Conservation (phyloP, 35 echinoderm and acorn worm species). For the Apostichopus californicus region DNA sequence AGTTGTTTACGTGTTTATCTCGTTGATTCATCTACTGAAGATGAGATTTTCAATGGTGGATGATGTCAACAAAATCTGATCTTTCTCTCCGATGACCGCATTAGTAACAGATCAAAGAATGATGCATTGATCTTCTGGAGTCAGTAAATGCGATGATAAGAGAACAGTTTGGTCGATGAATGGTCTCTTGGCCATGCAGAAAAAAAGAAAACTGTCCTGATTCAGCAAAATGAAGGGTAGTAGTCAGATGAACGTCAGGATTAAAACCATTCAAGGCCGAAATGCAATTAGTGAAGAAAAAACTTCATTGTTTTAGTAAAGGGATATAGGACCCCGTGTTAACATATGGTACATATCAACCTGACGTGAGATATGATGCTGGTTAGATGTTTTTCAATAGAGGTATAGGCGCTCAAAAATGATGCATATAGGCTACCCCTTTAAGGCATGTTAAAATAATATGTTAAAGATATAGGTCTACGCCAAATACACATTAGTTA, state of each 20-base stretch:
- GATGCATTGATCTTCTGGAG: neutral
- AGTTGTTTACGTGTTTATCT: neutral
- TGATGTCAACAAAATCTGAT: neutral
- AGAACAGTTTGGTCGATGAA: neutral
- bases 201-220: neutral
- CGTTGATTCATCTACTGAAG: neutral
- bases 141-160: neutral
- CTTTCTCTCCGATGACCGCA: neutral
- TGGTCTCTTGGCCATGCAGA: neutral
- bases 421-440: no score
- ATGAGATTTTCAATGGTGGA: neutral
- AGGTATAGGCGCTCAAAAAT: no score
- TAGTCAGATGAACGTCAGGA: neutral
- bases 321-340: no score
- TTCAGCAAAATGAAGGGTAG: neutral
- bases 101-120: neutral
- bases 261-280: neutral
- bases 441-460: no score
- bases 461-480: no score
- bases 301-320: no score
- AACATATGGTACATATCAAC: no score
- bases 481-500: no score
- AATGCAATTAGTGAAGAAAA: neutral
- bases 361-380: no score
- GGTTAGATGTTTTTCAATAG: no score